Base-by-base conservation (phyloP, 2,113 vertebrate species). In the Neolamprologus longior region DNA sequence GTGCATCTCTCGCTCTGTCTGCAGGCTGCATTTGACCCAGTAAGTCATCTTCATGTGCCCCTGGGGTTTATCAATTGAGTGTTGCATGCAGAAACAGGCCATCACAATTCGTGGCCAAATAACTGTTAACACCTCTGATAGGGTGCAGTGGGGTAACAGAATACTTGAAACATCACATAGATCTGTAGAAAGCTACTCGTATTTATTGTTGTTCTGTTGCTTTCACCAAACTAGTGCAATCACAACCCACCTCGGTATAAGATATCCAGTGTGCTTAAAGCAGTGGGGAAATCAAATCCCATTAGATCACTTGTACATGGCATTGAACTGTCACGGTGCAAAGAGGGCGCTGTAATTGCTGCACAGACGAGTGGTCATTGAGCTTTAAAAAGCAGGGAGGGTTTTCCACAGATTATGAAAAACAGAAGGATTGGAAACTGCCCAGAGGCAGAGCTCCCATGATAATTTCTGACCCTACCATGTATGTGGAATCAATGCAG, bases 11-110 rank as follows among this genome's bases (percentile, higher is more conserved):
- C 68, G 28, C 54, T 35, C 89, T 82, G 84, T 86, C 96, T 95
- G 91, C 92, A 91, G 96, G 95, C 96, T 90, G 89, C 93, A 68
- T 96, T 96, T 96, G 96, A 96, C 96, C 96, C 94, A 96, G 90
- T 95, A 96, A 96, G 94, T 96, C 95, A 91, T 94, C 90, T 91
- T 88, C 87, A 89, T 90, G 86, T 45, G 86, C 87, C 94, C 91
- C 31, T 3, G 78, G 92, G 94, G 89, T 88, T 86, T 88, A 92
- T 95, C 93, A 94, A 89, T 92, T 47, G 87, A 86, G 82, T 50
- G 81, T 78, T 91, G 86, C 66, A 63, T 88, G 88, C 89, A 90
- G 90, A 89, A 90, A 81, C 89, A 88, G 91, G 47, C 19, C 87
- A 66, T 71, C 63, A 9, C 89, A 83, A 91, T 85, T 91, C 61